Conservation (phyloP, 2,797 vertebrate species). For the Yasuhikotakia modesta region DNA sequence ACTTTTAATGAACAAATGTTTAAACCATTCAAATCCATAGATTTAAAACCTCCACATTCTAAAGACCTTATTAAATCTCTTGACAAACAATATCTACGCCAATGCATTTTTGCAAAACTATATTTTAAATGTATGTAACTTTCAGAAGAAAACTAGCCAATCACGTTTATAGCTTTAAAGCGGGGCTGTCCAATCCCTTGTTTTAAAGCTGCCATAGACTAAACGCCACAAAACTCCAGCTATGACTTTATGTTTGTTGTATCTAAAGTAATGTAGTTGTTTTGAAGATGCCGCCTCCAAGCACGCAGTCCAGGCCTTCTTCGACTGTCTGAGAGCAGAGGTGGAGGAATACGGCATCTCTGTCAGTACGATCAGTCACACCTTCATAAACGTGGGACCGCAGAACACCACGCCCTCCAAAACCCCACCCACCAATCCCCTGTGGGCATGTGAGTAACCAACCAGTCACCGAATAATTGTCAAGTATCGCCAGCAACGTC, state of each 20-base stretch:
- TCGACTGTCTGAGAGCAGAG: constrained; percentile 92
- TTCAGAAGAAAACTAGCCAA: no score
- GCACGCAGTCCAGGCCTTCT: constrained; percentile 91
- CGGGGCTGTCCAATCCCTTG: no score
- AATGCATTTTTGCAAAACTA: no score
- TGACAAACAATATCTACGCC: no score
- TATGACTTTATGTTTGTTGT: neutral
- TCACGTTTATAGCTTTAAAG: no score
- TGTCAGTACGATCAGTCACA: constrained; percentile 91
- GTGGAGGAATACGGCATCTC: constrained; percentile 90
- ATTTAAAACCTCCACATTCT: no score
- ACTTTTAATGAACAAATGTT: no score
- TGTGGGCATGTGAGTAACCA: constrained; percentile 82
- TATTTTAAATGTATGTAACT: no score
- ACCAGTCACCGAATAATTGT: neutral
- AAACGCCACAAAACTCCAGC: no score
- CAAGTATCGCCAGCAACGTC: neutral
- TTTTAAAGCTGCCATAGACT: no score
- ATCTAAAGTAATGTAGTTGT: constrained; percentile 14
- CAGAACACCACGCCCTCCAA: constrained; percentile 51
- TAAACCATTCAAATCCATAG: no score
- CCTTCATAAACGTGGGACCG: constrained; percentile 82
- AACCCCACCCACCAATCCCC: constrained; percentile 67
- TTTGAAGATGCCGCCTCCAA: constrained; percentile 90
- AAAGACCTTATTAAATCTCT: no score